Evolutionary conservation across 2,797 vertebrate genomes (phyloP).

Genomic region (Sphenodon punctatus): DNA sequence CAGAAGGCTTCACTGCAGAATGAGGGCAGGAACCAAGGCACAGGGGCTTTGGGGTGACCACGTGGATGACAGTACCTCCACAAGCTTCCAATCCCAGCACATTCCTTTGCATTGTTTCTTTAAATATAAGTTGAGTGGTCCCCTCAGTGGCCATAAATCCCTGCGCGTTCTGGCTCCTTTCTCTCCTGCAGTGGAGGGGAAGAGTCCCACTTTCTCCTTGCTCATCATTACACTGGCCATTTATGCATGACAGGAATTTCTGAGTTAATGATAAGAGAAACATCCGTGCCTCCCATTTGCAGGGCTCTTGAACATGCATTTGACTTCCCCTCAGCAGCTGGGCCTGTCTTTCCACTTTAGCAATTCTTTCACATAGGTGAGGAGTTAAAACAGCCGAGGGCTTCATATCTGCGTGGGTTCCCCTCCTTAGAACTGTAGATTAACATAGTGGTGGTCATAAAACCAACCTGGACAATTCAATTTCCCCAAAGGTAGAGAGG

Average conservation of each 20-base stretch:
- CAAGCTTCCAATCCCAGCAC: too few species aligned
- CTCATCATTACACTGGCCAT: accelerated
- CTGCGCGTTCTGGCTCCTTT: accelerated
- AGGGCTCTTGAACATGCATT: neutral
- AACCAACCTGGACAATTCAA: too few species aligned
- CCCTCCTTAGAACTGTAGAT: too few species aligned
- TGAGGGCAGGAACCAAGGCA: too few species aligned
- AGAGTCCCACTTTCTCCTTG: neutral
- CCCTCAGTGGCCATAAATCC: too few species aligned
- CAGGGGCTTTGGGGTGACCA: too few species aligned
- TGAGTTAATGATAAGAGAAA: neutral
- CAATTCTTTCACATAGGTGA: accelerated
- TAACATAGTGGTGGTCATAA: too few species aligned
- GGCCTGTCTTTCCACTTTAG: neutral
- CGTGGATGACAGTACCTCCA: too few species aligned
- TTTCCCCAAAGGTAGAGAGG: too few species aligned
- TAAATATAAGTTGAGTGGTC: too few species aligned
- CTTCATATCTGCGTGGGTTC: neutral
- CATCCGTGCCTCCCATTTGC: neutral
- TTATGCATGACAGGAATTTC: neutral
- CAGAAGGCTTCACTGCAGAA: too few species aligned
- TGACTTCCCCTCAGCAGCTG: neutral
- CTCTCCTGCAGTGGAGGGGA: neutral
- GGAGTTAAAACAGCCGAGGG: neutral
- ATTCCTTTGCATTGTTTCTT: too few species aligned